Conservation (phyloP, 2,797 vertebrate species). For the Chanos chanos region DNA sequence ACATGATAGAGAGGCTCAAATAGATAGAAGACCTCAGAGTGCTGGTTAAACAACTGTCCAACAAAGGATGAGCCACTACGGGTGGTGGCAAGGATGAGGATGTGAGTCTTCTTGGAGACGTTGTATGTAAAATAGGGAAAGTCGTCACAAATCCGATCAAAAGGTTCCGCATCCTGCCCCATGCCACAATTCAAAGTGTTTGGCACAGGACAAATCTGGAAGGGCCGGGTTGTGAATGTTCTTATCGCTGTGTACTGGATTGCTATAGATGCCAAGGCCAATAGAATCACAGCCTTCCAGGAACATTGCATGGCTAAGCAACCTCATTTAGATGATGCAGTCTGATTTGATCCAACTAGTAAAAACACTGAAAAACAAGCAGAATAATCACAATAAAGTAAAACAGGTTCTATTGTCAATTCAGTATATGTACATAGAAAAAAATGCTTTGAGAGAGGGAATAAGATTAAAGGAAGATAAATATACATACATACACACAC, state of each 20-base stretch:
- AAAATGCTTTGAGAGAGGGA: no score
- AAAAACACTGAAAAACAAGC: constrained; percentile 28
- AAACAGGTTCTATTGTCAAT: not conserved
- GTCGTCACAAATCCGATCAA: constrained; percentile 77
- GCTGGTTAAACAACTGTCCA: constrained; percentile 91
- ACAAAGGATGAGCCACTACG: constrained; percentile 88
- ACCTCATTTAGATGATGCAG: constrained; percentile 74
- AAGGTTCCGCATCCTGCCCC: constrained; percentile 77
- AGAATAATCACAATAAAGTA: not conserved
- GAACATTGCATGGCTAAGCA: constrained; percentile 93
- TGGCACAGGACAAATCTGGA: constrained; percentile 77
- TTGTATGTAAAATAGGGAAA: constrained; percentile 71
- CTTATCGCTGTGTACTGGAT: constrained; percentile 94
- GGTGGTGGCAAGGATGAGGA: constrained; percentile 89
- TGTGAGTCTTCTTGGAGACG: constrained; percentile 77
- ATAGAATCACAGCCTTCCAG: constrained; percentile 93
- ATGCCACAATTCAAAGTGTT: constrained; percentile 71
- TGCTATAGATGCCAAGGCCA: constrained; percentile 88
- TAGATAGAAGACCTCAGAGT: constrained; percentile 89
- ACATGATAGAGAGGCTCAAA: constrained; percentile 92
- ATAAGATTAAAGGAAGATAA: constrained; percentile 54
- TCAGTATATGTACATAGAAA: no score
- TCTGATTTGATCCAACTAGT: constrained; percentile 45
- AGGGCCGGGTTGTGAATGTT: constrained; percentile 85
- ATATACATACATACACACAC: no score